Evolutionary conservation across 2,888 invertebrate species (phyloP).

Genomic region (Temnothorax unifasciatus): DNA sequence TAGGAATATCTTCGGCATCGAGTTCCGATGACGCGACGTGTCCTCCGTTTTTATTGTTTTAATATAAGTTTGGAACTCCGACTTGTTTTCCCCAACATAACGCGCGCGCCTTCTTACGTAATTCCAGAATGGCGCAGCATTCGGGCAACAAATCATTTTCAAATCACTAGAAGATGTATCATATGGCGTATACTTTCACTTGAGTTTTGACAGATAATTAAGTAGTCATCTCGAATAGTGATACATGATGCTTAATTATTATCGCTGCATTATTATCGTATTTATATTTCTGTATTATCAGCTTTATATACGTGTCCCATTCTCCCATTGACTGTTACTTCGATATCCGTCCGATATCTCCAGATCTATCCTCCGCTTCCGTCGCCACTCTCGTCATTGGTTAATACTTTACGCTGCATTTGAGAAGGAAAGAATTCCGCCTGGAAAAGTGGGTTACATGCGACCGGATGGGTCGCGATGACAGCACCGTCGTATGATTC

Average conservation of each 20-base stretch:
- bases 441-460: conserved; percentile 37
- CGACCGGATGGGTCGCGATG: conserved; percentile 43
- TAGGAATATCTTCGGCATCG: conserved; percentile 40
- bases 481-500: conserved; percentile 45
- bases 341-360: background rate
- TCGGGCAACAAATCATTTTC: conserved; percentile 4
- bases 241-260: no score
- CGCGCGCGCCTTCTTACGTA: conserved; percentile 19
- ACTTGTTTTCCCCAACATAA: conserved; percentile 24
- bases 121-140: background rate
- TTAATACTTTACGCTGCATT: conserved; percentile 48
- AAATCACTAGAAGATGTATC: background rate
- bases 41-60: conserved; percentile 48
- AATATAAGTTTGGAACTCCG: conserved; percentile 40
- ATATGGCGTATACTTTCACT: background rate
- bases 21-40: conserved; percentile 39
- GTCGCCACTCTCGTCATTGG: conserved; percentile 28
- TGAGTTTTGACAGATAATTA: background rate
- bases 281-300: background rate
- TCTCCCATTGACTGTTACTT: conserved; percentile 28
- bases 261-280: background rate
- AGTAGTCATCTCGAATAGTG: no score
- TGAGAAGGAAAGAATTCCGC: conserved; percentile 29
- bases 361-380: conserved; percentile 26
- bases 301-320: background rate